phyloP scores from a whole-genome alignment of 1,140 invertebrate species.

The Probaryconus sp. region DNA sequence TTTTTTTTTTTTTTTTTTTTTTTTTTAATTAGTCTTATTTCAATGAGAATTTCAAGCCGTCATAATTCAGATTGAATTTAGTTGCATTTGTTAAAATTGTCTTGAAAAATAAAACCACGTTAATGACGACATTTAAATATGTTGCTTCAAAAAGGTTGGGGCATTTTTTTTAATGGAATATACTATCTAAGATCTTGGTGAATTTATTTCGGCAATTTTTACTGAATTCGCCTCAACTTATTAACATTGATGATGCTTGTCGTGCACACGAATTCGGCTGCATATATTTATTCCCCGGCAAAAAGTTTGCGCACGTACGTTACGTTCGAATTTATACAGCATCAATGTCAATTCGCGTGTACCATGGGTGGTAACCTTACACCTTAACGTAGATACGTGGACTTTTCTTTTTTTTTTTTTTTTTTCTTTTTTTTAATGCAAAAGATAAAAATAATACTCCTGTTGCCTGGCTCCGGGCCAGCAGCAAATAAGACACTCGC shows the following conservation, averaged over 20 bases:
- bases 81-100: too few relatives aligned
- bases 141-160: too few relatives aligned
- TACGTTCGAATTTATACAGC: not conserved
- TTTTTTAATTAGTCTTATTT: too few relatives aligned
- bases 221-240: not conserved
- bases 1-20: too few relatives aligned
- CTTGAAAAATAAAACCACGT: too few relatives aligned
- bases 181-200: too few relatives aligned
- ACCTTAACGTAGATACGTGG: constrained; percentile 62
- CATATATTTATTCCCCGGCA: not conserved
- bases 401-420: too few relatives aligned
- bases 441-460: constrained; percentile 60
- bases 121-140: too few relatives aligned
- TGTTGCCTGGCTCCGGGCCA: constrained; percentile 33
- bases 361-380: constrained; percentile 62
- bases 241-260: constrained; percentile 5
- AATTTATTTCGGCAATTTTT: not conserved
- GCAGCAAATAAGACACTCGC: constrained; percentile 25
- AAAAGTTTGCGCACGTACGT: not conserved
- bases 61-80: too few relatives aligned
- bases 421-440: constrained; percentile 47
- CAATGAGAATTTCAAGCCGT: too few relatives aligned
- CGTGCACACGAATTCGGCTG: not conserved
- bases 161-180: too few relatives aligned
- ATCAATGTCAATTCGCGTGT: constrained; percentile 31